Percentiles rank a stretch among this genome's conserved stretches.
These are phyloP conservation scores for Staurois parvus DNA, from an alignment of 2,797 vertebrate species.

Conservation along the genomic window DNA sequence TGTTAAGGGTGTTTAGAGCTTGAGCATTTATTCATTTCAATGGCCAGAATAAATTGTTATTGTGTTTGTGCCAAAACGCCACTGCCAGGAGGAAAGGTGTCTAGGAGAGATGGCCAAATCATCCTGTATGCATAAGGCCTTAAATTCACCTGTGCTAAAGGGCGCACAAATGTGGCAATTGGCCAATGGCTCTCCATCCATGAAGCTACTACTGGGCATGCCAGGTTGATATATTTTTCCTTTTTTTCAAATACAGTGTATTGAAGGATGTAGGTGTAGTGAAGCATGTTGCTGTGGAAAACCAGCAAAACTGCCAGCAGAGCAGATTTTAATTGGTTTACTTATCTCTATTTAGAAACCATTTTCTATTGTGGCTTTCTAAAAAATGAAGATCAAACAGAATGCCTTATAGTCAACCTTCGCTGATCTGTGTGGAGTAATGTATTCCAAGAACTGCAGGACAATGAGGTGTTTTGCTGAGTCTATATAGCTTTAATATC, in stretches of 20 bases:
- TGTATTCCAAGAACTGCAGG: neutral
- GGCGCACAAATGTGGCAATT: neutral
- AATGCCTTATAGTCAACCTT: neutral
- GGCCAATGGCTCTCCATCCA: neutral
- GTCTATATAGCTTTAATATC: neutral
- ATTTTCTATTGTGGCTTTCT: neutral
- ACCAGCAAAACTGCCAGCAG: too few relatives aligned
- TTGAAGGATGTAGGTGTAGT: too few relatives aligned
- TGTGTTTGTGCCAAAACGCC: too few relatives aligned
- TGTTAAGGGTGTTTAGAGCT: too few relatives aligned
- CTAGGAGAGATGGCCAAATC: too few relatives aligned
- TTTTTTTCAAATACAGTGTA: neutral
- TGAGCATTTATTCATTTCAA: too few relatives aligned
- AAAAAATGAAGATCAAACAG: neutral
- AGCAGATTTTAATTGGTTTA: neutral
- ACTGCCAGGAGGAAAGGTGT: too few relatives aligned
- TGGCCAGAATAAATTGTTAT: too few relatives aligned
- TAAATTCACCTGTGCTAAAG: neutral
- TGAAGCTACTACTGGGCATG: neutral
- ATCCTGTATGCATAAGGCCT: too few relatives aligned
- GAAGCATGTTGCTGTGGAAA: too few relatives aligned
- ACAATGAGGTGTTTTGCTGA: conserved; percentile 9
- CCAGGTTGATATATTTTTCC: neutral
- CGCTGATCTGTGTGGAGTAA: neutral
- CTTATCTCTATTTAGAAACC: neutral